Evolutionary conservation across 2,797 vertebrate species (phyloP).

Genomic region (Coregonus suidteri): DNA sequence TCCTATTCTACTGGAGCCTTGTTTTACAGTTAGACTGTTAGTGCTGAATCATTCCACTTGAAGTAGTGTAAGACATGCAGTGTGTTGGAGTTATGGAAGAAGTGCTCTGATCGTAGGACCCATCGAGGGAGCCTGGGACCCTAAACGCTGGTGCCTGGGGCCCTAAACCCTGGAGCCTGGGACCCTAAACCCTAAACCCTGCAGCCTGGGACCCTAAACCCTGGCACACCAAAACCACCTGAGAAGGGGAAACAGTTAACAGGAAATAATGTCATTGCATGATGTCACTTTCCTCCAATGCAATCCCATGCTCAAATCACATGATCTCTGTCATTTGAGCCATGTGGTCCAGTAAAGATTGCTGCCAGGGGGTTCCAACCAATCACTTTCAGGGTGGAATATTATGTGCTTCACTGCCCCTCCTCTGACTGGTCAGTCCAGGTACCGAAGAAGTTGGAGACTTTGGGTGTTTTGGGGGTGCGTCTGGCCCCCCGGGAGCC

Average conservation of each 20-base stretch:
- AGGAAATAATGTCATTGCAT: background rate
- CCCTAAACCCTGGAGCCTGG: too few species aligned
- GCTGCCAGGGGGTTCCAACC: constrained; percentile 8
- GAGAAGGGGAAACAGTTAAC: background rate
- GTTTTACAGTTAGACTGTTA: constrained; percentile 27
- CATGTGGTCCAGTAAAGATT: constrained; percentile 26
- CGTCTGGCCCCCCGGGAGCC: constrained; percentile 60
- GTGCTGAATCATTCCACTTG: constrained; percentile 19
- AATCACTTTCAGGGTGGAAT: constrained; percentile 17
- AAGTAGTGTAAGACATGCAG: constrained; percentile 43
- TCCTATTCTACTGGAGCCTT: constrained; percentile 14
- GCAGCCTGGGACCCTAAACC: background rate
- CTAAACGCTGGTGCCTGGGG: too few species aligned
- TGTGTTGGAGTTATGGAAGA: background rate
- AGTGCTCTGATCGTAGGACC: background rate
- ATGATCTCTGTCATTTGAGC: constrained; percentile 12
- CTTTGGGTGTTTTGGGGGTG: constrained; percentile 52
- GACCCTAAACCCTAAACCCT: background rate
- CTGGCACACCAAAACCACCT: background rate
- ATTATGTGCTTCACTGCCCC: constrained; percentile 34
- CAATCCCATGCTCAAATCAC: constrained; percentile 13
- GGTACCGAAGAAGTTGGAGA: constrained; percentile 52
- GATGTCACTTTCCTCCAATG: background rate
- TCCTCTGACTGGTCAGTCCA: constrained; percentile 51
- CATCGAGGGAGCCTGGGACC: background rate